A percentile compares a stretch with the other conserved stretches of the same genome.
Evolutionary conservation across 30 jellyfish, hydroid and myxozoan species (phyloP).

Genomic region (Pelagia noctiluca): DNA sequence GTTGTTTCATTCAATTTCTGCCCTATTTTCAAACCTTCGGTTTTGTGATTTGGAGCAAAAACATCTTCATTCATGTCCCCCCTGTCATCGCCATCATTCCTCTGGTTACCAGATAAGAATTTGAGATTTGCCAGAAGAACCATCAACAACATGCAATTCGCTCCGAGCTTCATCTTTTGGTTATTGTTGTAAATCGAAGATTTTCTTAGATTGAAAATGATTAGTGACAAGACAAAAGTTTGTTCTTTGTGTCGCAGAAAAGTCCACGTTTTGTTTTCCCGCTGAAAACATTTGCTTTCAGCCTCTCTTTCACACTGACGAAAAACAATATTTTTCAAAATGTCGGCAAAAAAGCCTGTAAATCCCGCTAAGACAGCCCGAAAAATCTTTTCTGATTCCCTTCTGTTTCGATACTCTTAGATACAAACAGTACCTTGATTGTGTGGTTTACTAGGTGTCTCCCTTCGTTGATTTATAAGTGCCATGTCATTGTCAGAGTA

Average conservation of each 20-base stretch:
- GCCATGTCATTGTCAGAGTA: no score
- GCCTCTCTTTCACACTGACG: constrained; percentile 3
- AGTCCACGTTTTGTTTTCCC: constrained; percentile 16
- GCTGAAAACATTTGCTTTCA: not conserved
- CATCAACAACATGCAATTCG: not conserved
- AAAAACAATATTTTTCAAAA: not conserved
- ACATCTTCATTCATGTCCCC: not conserved
- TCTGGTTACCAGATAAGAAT: not conserved
- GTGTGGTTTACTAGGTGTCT: no score
- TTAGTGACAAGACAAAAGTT: no score
- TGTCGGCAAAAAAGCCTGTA: no score
- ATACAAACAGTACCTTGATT: no score
- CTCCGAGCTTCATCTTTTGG: no score
- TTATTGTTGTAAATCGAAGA: no score
- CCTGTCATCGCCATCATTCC: not conserved
- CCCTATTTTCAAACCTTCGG: constrained; percentile 8
- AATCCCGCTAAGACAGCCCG: no score
- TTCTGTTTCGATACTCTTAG: no score
- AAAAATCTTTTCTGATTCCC: no score
- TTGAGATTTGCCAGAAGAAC: not conserved
- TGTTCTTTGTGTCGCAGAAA: not conserved
- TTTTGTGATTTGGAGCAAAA: not conserved
- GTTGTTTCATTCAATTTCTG: constrained; percentile 29
- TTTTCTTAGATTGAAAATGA: no score
- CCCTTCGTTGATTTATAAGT: no score